phyloP scores from a whole-genome alignment of 2,888 invertebrate genomes.

The Strigamia transsilvanica region DNA sequence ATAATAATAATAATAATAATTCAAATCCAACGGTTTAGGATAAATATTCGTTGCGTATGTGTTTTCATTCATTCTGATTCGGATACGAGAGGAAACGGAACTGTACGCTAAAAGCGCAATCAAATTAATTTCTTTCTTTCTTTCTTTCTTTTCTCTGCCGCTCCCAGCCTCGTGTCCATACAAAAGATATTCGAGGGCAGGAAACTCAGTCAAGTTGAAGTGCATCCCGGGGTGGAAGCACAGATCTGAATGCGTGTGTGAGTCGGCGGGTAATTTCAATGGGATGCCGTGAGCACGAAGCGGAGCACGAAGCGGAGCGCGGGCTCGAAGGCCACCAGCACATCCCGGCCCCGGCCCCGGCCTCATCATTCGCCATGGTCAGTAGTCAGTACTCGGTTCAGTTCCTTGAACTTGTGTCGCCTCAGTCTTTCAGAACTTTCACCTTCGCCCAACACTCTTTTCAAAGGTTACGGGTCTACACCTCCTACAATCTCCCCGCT shows the following conservation, averaged over 20 bases:
- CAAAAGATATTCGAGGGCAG: constrained; percentile 27
- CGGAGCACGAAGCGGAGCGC: background rate
- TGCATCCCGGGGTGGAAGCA: background rate
- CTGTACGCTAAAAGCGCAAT: constrained; percentile 6
- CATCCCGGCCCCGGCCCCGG: too few relatives aligned
- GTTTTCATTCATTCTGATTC: background rate
- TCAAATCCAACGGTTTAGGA: too few relatives aligned
- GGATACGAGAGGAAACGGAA: constrained; percentile 1
- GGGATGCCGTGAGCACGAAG: background rate
- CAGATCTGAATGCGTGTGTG: background rate
- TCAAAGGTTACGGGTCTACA: too few relatives aligned
- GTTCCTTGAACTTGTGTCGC: background rate
- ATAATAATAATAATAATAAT: too few relatives aligned
- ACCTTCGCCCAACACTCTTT: constrained; percentile 1
- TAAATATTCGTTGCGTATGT: too few relatives aligned
- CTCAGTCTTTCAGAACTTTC: background rate
- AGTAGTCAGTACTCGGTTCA: background rate
- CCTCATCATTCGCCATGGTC: too few relatives aligned
- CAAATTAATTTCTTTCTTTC: constrained; percentile 22
- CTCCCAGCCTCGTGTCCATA: background rate
- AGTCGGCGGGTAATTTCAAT: background rate
- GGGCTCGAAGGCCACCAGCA: background rate
- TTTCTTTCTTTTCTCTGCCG: background rate
- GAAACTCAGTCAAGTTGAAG: constrained; percentile 28
- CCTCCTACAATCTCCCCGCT: too few relatives aligned